Evolutionary conservation across 2,888 invertebrate genomes (phyloP), one percentile per base, ranked within the genome.

Genomic region (Dimorphilus gyrociliatus): DNA sequence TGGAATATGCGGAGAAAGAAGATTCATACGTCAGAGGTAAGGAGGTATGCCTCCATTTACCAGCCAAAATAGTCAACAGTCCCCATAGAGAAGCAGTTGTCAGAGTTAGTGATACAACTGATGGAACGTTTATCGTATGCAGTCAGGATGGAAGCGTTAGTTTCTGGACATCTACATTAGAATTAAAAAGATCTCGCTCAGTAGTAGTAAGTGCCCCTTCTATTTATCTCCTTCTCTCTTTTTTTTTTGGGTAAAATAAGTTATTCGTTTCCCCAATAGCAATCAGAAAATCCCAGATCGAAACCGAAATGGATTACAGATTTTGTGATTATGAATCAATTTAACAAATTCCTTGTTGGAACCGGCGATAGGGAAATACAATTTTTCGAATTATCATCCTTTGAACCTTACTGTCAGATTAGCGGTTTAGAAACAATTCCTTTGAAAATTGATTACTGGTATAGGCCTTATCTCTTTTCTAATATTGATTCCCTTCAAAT

Each of bases 251-350:
- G n/a, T 10, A 21, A 21, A 21, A 10, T n/a, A 21, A 21, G 21
- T 8, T 7, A 25, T 12, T 25, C 6, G 25, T 14, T 14, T 25
- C 8, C 25, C 7, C 12, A 8, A 7, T 21, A 10, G 21, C 21
- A 21, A 21, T 21, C 21, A 21, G n/a, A 45, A 30, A 47, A 23
- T 26, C 30, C 30, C 3, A 40, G 52, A 33, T 40, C 44, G 7
- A 56, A 55, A 35, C 48, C 53, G 16, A 61, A 61, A 41, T 62
- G 61, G 60, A 60, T 62, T 19, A 62, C 61, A 42, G 61, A 63
- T 37, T 60, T 60, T 41, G 47, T 51, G 16, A 47, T 63, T 18
- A 59, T 63, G 55, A 40, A 51, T 6, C 54, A 61, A 24, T 61
- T 50, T 38, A 60, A 54, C 41, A 63, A 63, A 32, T 36, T 36